A percentile compares a stretch with the other conserved stretches of the same genome.
phyloP scores from a whole-genome alignment of 2,888 invertebrate genomes.

The Ectemnius continuus region DNA sequence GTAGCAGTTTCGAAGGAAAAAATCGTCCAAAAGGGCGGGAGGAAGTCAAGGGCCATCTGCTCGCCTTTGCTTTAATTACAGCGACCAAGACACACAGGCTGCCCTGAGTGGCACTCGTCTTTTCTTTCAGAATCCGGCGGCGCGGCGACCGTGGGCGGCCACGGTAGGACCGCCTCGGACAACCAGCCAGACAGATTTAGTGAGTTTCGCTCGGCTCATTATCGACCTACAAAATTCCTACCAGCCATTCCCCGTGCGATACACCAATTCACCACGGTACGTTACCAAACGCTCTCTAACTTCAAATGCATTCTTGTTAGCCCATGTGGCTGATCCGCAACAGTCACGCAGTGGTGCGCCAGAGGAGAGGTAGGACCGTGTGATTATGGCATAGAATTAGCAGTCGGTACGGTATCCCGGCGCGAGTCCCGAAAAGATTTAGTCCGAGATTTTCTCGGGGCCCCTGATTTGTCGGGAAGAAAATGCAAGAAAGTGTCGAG shows the following conservation, averaged over 20 bases:
- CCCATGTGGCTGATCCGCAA: too few relatives aligned
- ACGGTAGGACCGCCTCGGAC: not conserved
- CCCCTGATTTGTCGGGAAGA: not conserved
- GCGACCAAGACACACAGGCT: constrained; percentile 27
- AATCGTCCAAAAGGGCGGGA: constrained; percentile 31
- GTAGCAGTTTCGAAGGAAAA: constrained; percentile 25
- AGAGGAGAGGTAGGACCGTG: not conserved
- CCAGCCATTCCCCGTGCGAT: not conserved
- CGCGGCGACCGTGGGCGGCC: constrained; percentile 51
- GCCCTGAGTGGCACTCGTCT: constrained; percentile 37
- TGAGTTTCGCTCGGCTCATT: constrained; percentile 5
- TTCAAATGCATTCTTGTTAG: too few relatives aligned
- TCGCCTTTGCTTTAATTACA: constrained; percentile 58
- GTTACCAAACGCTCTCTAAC: too few relatives aligned
- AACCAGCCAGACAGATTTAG: constrained; percentile 26
- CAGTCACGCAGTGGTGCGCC: too few relatives aligned
- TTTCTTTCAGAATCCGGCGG: constrained; percentile 36
- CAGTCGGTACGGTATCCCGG: not conserved
- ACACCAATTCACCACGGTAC: not conserved
- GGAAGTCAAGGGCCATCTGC: constrained; percentile 51
- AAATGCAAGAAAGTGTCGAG: constrained; percentile 34
- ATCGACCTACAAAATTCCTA: constrained; percentile 1
- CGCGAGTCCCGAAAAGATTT: not conserved
- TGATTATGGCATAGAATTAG: not conserved
- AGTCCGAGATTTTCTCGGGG: not conserved